Conservation (phyloP, 2,797 vertebrate genomes). For the Pogoniulus pusillus region DNA sequence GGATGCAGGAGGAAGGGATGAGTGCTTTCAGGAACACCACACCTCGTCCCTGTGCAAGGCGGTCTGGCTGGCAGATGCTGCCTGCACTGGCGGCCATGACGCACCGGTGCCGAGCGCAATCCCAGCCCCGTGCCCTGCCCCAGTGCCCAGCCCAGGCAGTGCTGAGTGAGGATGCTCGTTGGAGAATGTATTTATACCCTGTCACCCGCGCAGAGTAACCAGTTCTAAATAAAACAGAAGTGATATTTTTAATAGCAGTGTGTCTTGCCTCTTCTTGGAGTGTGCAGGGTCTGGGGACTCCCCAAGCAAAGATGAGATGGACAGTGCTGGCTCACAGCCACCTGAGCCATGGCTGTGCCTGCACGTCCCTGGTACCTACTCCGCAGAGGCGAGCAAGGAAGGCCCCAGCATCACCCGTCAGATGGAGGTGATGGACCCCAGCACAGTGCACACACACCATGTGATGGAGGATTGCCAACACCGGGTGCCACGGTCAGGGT, state of each 20-base stretch:
- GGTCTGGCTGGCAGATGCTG: slow-evolving; percentile 61
- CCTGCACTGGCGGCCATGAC: slow-evolving; percentile 53
- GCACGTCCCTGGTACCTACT: background rate
- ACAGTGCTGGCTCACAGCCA: background rate
- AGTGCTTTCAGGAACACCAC: background rate
- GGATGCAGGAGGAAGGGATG: background rate
- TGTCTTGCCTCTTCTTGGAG: slow-evolving; percentile 15
- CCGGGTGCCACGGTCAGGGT: fast-evolving
- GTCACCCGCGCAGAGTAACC: slow-evolving; percentile 60
- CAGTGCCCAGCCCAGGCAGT: fast-evolving
- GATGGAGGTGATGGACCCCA: background rate
- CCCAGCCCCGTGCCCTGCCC: background rate
- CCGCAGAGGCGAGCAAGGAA: background rate
- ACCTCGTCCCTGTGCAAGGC: background rate
- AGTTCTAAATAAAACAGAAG: slow-evolving; percentile 72
- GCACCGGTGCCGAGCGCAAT: slow-evolving; percentile 18
- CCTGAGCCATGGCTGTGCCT: background rate
- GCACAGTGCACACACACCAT: fast-evolving
- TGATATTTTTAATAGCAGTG: slow-evolving; percentile 69
- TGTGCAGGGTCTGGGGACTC: fast-evolving
- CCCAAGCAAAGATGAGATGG: background rate
- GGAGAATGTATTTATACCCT: slow-evolving; percentile 72
- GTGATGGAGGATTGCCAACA: background rate
- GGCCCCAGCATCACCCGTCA: fast-evolving
- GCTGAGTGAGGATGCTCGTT: slow-evolving; percentile 23